Base-by-base conservation (phyloP, 53 echinoderm and acorn worm species). In the Patiria pectinifera region DNA sequence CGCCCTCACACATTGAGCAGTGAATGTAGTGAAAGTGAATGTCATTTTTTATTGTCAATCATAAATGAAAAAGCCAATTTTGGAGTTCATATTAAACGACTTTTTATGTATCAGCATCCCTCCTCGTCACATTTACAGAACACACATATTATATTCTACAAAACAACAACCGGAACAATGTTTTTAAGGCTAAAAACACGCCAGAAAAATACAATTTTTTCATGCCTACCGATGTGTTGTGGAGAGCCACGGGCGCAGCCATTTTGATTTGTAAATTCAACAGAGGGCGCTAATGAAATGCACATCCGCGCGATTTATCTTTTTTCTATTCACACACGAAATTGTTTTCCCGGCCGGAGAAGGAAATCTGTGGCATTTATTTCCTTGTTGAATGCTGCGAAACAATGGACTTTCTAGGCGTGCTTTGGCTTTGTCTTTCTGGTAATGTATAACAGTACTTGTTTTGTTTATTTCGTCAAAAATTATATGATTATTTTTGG, bases 221-320 rank as follows among this genome's bases (percentile, higher is more conserved):
- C 53, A 0, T 21, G 62, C 90, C 24, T 46, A 90, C 90, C 90
- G 90, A 13, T 66, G 81, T 90, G 69, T 90, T 90, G 22, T 81
- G 81, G 15, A 90, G 90, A 69, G 69, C 69, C 69, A 90, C 90
- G 90, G 90, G 90, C 90, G 90, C 90, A 23, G 90, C 90, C 90
- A 90, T 90, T 35, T 90, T 90, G 90, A 47, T 69, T 78, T 25
- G 43, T 25, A 16, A 63, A 5, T 4, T 18, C 84, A 43, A 84
- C 45, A 63, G 84, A 84, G 84, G 84, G 84, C 84, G 84, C 84
- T 63, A 2, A 69, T 9, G 3, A 23, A 24, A 44, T 5, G 46
- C 80, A 47, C 45, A 66, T 66, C 66, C 66, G 66, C 66, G 66
- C 66, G 66, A 16, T 66, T 11, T 66, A 13, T 66, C 10, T 11